A percentile compares a stretch with the other conserved stretches of the same genome.
Conservation (phyloP, 1,140 invertebrate species). For the Drosophila ambigua region DNA sequence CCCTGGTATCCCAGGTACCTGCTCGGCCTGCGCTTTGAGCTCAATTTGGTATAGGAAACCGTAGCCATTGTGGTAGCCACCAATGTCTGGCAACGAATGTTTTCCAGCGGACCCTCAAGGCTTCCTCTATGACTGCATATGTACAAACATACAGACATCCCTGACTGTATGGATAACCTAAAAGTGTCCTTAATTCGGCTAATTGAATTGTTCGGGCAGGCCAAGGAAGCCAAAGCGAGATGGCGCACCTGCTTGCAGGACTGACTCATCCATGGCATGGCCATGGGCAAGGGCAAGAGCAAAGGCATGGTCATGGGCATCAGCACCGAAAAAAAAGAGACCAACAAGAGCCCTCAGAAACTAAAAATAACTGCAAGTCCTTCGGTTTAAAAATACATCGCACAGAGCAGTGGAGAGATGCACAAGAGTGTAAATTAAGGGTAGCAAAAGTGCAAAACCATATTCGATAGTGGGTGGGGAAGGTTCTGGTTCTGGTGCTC, state of each 20-base stretch:
- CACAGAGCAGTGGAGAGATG: neutral
- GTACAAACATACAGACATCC: too few species aligned
- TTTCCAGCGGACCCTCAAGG: slow-evolving; percentile 2
- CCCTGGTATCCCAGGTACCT: slow-evolving; percentile 16
- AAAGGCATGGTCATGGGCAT: slow-evolving; percentile 8
- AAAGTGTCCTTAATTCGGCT: slow-evolving; percentile 74
- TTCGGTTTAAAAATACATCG: slow-evolving; percentile 60
- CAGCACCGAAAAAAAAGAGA: too few species aligned
- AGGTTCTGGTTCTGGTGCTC: too few species aligned
- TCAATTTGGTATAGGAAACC: slow-evolving; percentile 56
- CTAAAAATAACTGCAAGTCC: slow-evolving; percentile 51
- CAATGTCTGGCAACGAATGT: slow-evolving; percentile 31
- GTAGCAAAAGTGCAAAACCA: slow-evolving; percentile 27
- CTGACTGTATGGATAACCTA: slow-evolving; percentile 49
- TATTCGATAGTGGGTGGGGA: too few species aligned
- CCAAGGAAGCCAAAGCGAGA: slow-evolving; percentile 58
- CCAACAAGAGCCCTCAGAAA: slow-evolving; percentile 1
- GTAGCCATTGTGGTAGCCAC: slow-evolving; percentile 45
- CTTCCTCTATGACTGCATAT: slow-evolving; percentile 50
- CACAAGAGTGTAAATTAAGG: slow-evolving; percentile 29
- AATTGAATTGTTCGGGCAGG: slow-evolving; percentile 64
- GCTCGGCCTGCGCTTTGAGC: slow-evolving; percentile 44
- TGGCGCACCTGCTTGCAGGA: slow-evolving; percentile 14
- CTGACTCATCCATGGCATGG: slow-evolving; percentile 23
- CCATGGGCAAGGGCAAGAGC: slow-evolving; percentile 16